A percentile compares a stretch with the other conserved stretches of the same genome.
phyloP scores from a whole-genome alignment of 35 echinoderm and acorn worm genomes.

The Patiria miniata region DNA sequence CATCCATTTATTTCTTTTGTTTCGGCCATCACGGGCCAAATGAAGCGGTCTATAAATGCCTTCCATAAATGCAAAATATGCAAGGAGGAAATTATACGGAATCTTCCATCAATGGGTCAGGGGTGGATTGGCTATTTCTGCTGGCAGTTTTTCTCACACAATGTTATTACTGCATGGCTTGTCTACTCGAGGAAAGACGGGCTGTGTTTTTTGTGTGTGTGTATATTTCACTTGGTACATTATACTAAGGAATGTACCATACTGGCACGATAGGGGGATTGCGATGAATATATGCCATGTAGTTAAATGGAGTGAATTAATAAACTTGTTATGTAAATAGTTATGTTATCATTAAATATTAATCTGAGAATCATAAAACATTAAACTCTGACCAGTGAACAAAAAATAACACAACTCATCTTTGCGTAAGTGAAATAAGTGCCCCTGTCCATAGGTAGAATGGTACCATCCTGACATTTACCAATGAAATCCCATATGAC shows the following conservation, averaged over 20 bases:
- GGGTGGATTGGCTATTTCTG: not conserved
- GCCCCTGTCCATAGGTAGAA: not conserved
- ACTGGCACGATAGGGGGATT: too few species aligned
- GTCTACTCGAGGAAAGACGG: not conserved
- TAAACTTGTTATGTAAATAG: too few species aligned
- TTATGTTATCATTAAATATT: too few species aligned
- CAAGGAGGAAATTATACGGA: constrained; percentile 13
- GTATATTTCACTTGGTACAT: too few species aligned
- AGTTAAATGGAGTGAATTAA: too few species aligned
- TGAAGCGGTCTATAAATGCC: constrained; percentile 3
- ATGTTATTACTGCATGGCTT: not conserved
- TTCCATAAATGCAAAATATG: constrained; percentile 19
- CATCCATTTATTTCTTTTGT: constrained; percentile 12
- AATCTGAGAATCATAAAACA: too few species aligned
- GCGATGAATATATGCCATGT: too few species aligned
- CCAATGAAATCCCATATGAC: constrained; percentile 48
- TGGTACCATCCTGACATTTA: constrained; percentile 5
- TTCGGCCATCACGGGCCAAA: not conserved
- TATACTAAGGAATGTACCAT: too few species aligned
- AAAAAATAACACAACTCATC: too few species aligned
- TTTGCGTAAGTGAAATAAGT: not conserved
- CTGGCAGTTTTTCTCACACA: not conserved
- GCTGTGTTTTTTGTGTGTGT: not conserved
- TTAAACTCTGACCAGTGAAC: too few species aligned
- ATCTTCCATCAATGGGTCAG: not conserved